phyloP scores from a whole-genome alignment of 1,140 invertebrate species.

The Antheraea mylitta region DNA sequence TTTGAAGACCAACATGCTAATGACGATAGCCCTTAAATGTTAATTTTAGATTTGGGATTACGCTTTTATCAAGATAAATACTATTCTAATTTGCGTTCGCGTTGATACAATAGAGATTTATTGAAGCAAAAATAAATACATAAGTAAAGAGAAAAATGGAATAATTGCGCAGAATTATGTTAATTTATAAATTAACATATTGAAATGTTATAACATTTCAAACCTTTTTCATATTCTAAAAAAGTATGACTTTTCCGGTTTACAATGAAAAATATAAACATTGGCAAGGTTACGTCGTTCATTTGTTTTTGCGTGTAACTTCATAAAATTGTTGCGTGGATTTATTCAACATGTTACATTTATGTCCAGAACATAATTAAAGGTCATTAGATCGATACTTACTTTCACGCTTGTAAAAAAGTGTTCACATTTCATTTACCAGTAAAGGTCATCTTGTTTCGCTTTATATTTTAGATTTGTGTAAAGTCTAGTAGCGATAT shows the following conservation, averaged over 20 bases:
- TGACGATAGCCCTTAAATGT: too few species aligned
- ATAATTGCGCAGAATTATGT: neutral
- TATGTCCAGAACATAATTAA: neutral
- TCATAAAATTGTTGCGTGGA: neutral
- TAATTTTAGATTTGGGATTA: too few species aligned
- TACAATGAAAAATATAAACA: neutral
- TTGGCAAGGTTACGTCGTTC: neutral
- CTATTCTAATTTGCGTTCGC: too few species aligned
- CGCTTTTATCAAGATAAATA: too few species aligned
- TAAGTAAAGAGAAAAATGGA: neutral
- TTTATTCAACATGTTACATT: neutral
- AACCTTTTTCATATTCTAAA: neutral
- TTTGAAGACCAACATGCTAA: too few species aligned
- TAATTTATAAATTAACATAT: too few species aligned
- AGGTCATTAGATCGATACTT: too few species aligned
- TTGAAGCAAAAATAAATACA: neutral
- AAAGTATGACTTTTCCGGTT: constrained; percentile 1
- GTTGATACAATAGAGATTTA: neutral
- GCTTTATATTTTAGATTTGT: too few species aligned
- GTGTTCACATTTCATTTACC: too few species aligned
- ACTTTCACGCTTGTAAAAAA: too few species aligned
- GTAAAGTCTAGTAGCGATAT: too few species aligned
- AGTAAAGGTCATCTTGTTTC: too few species aligned
- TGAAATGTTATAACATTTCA: constrained; percentile 9
- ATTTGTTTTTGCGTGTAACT: neutral